Percentiles rank a stretch among this genome's conserved stretches.
phyloP scores from a whole-genome alignment of 2,113 vertebrate genomes.

The Halichoerus grypus region DNA sequence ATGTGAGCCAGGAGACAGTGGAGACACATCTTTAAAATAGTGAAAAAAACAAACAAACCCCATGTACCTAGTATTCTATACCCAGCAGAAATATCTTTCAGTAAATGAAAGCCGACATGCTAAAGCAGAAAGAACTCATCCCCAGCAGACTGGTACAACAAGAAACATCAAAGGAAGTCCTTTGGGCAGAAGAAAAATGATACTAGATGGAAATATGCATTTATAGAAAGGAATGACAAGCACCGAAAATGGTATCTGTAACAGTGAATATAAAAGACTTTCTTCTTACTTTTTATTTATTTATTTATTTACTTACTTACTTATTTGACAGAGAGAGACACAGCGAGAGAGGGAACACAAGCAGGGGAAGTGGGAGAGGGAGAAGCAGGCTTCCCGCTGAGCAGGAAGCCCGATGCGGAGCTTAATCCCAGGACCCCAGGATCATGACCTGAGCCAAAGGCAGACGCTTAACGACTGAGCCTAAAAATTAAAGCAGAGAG shows the following conservation, averaged over 20 bases:
- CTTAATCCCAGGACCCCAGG: too few species aligned
- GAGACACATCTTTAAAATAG: not conserved
- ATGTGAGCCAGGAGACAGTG: not conserved
- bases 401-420: too few species aligned
- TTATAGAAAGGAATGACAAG: not conserved
- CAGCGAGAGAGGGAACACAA: too few species aligned
- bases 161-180: not conserved
- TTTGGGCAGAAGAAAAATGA: not conserved
- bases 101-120: not conserved
- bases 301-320: too few species aligned
- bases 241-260: not conserved
- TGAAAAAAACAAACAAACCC: not conserved
- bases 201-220: not conserved
- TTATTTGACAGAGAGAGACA: too few species aligned
- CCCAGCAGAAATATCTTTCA: not conserved
- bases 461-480: too few species aligned
- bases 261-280: not conserved
- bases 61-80: not conserved
- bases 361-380: too few species aligned
- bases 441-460: too few species aligned
- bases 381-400: too few species aligned
- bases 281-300: not conserved
- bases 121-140: not conserved
- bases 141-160: not conserved
- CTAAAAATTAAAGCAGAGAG: not conserved